A percentile compares a stretch with the other conserved stretches of the same genome.
Evolutionary conservation across 2,888 invertebrate genomes (phyloP).

Genomic region (Conomelus anceps): DNA sequence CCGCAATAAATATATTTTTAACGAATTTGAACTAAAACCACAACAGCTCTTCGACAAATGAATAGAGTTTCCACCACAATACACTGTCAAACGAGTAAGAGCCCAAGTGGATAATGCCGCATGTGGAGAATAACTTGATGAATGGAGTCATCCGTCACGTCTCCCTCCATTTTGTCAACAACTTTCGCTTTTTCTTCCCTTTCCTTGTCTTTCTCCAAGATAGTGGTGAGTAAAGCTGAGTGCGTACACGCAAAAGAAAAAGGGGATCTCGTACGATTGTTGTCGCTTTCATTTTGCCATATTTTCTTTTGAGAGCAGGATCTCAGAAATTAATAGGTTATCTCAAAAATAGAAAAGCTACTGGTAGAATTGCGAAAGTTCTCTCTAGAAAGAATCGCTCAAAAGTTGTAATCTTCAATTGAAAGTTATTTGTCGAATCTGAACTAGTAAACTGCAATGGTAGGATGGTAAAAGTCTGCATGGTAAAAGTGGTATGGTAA

Average conservation of each 20-base stretch:
- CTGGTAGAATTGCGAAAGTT: too few relatives aligned
- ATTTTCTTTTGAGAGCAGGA: neutral
- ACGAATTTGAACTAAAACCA: neutral
- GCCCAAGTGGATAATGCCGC: neutral
- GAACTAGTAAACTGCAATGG: too few relatives aligned
- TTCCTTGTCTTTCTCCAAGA: neutral
- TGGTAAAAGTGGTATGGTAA: too few relatives aligned
- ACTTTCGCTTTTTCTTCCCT: neutral
- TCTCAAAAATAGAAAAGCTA: neutral
- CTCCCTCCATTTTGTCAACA: neutral
- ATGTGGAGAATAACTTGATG: neutral
- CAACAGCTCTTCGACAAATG: neutral
- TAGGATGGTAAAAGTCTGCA: too few relatives aligned
- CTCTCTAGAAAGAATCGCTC: too few relatives aligned
- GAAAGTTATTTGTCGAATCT: too few relatives aligned
- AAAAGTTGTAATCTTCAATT: too few relatives aligned
- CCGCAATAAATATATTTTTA: too few relatives aligned
- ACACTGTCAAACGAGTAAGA: neutral
- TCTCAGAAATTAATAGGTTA: neutral
- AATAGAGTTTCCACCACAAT: neutral
- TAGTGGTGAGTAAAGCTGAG: neutral
- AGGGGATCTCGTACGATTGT: neutral
- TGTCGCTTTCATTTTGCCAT: neutral
- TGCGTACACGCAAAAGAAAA: neutral
- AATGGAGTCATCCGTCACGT: neutral